Evolutionary conservation across 1,140 invertebrate species (phyloP).

Genomic region (Drosophila littoralis): DNA sequence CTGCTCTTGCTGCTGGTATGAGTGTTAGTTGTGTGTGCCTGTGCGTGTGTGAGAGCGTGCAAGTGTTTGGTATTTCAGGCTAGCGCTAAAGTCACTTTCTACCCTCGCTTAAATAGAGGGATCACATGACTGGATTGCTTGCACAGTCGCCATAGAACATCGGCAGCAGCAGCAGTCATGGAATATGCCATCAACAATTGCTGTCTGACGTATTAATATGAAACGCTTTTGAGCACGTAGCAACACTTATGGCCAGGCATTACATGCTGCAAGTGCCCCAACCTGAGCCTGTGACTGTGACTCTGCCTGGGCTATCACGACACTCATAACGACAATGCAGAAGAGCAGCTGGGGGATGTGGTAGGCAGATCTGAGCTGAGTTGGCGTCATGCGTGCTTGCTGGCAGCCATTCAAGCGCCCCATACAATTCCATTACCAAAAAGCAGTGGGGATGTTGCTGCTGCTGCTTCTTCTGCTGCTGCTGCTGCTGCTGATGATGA

Average conservation of each 20-base stretch:
- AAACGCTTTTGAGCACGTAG: conserved; percentile 83
- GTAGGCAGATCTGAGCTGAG: conserved; percentile 8
- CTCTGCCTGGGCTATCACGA: conserved; percentile 70
- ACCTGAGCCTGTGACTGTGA: conserved; percentile 42
- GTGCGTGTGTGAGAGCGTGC: conserved; percentile 15
- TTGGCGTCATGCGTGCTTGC: conserved; percentile 56
- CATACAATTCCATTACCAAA: conserved; percentile 81
- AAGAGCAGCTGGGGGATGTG: not conserved
- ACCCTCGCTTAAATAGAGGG: conserved; percentile 79
- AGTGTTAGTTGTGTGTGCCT: not conserved
- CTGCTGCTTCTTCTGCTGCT: conserved; percentile 17
- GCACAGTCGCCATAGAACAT: conserved; percentile 61
- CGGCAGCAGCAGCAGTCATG: conserved; percentile 50
- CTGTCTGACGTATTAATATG: conserved; percentile 80
- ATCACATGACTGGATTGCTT: conserved; percentile 82
- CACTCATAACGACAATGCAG: conserved; percentile 65
- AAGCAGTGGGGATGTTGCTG: conserved; percentile 50
- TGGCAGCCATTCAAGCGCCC: conserved; percentile 56
- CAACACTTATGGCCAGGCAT: conserved; percentile 75
- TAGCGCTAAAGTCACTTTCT: conserved; percentile 73
- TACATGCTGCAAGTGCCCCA: conserved; percentile 57
- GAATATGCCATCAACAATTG: conserved; percentile 58
- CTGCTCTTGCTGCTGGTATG: conserved; percentile 13
- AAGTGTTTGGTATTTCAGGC: conserved; percentile 54
- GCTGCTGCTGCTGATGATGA: conserved; percentile 58